Evolutionary conservation across 2,113 vertebrate genomes (phyloP).

Genomic region (Otolemur garnettii): DNA sequence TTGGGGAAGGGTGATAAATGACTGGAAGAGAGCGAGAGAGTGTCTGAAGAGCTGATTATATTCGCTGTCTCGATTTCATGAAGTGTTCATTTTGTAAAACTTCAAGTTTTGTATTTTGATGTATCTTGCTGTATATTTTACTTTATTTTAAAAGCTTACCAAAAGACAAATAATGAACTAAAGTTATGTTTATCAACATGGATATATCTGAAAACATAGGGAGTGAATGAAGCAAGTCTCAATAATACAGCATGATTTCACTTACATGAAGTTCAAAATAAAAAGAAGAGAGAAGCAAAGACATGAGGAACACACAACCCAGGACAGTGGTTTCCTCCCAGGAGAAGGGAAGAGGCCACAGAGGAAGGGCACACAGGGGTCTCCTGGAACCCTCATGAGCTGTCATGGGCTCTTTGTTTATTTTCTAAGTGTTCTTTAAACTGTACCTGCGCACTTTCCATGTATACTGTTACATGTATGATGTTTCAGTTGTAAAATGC

Average conservation of each 20-base stretch:
- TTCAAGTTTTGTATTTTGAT: background rate
- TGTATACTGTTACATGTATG: background rate
- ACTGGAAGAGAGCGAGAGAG: background rate
- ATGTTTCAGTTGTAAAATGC: background rate
- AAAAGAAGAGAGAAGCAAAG: background rate
- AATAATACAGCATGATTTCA: background rate
- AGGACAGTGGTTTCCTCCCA: background rate
- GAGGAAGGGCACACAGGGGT: background rate
- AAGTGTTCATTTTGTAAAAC: background rate
- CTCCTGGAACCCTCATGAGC: background rate
- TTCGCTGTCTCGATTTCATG: background rate
- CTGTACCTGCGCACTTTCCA: background rate
- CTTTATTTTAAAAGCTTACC: conserved; percentile 13
- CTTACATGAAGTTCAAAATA: background rate
- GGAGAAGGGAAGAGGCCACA: background rate
- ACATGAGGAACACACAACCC: background rate
- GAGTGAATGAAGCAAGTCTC: conserved; percentile 22
- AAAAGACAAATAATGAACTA: conserved; percentile 12
- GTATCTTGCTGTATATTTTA: background rate
- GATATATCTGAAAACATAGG: conserved; percentile 37
- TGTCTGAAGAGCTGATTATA: background rate
- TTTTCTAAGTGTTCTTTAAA: conserved; percentile 6
- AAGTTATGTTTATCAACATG: background rate
- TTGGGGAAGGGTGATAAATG: background rate
- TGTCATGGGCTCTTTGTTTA: background rate